A percentile compares a stretch with the other conserved stretches of the same genome.
phyloP scores from a whole-genome alignment of 2,113 vertebrate species.

The Microcebus griseorufus region DNA sequence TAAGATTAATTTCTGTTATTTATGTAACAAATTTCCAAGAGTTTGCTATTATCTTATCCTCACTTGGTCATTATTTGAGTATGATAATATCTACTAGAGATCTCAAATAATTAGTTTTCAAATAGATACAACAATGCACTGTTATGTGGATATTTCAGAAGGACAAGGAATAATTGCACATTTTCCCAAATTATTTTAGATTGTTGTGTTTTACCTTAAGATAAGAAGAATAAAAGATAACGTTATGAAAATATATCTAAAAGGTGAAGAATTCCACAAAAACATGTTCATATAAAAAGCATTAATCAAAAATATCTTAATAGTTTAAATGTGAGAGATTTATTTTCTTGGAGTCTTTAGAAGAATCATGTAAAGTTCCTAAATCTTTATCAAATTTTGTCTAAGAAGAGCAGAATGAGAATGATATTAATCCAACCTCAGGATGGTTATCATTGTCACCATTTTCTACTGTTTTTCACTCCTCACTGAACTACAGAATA shows the following conservation, averaged over 20 bases:
- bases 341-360: neutral
- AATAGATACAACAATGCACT: neutral
- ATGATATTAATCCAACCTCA: neutral
- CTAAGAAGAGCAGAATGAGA: neutral
- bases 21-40: neutral
- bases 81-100: neutral
- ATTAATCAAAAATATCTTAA: neutral
- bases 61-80: neutral
- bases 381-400: neutral
- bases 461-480: neutral
- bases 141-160: neutral
- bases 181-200: neutral
- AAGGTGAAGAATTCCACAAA: neutral
- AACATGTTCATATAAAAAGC: neutral
- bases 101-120: neutral
- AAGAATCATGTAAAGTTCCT: neutral
- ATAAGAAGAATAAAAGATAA: neutral
- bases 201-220: neutral
- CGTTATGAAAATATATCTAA: neutral
- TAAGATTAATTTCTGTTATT: neutral
- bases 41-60: neutral
- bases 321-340: neutral
- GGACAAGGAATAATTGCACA: neutral
- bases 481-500: neutral
- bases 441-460: fast-evolving